Evolutionary conservation across 2,888 invertebrate genomes (phyloP), one percentile per base, ranked within the genome.

Genomic region (Coelopa pilipes): DNA sequence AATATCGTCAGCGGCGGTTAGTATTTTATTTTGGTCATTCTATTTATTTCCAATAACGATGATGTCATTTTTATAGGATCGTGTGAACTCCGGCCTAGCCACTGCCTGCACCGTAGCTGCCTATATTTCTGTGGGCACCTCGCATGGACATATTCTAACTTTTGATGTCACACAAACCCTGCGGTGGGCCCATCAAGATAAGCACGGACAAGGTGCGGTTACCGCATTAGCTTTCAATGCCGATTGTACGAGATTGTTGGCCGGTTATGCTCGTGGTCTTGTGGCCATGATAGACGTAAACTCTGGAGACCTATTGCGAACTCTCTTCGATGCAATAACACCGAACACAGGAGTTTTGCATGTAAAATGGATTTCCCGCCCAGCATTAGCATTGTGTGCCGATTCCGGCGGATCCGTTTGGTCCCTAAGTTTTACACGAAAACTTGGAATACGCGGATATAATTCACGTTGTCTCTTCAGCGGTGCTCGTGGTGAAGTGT

Each of bases 321-420:
- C 92, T 74, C 88, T 94, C 47, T 91, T 92, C 19, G 95, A 96
- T 85, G 94, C 93, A 9, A 95, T 96, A 84, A 94, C 96, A 7
- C 93, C 93, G 9, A 94, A 93, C 76, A 92, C 93, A 9, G 95
- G 96, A 21, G 93, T 96, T 4, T 88, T 96, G 57, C 94, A 95
- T 85, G 89, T 90, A 17, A 87, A 87, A 75, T 88, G 88, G 88
- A 93, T 94, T 77, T 93, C 93, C 83, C 91, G 91, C 77, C 90
- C 92, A 7, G 92, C 92, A 45, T 85, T 95, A 74, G 96, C 95
- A 0, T 88, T 96, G 47, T 93, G 93, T 80, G 94, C 96, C 21
- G 98, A 99, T 84, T 95, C 95, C 65, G 96, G 97, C 1, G 99
- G 99, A 0, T 98, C 97, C 0, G 98, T 99, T 1, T 99, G 97